Evolutionary conservation across 2,113 vertebrate species (phyloP), one percentile per base, ranked within the genome.

Genomic region (Parotia lawesii): DNA sequence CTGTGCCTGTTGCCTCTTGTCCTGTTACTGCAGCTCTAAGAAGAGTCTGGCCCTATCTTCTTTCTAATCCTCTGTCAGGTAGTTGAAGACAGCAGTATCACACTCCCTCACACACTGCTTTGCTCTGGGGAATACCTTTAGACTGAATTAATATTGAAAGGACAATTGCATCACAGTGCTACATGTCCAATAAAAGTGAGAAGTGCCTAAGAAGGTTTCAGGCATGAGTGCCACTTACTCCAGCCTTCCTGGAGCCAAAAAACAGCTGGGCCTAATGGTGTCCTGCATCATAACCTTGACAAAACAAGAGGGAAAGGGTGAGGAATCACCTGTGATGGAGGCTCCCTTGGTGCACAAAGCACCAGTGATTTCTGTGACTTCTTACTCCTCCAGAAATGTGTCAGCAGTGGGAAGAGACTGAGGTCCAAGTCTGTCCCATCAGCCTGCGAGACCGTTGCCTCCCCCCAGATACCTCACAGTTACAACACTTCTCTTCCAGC

Each of bases 371-470:
- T n/a, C 80, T n/a, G 2, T 44, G 58, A 54, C 23, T 64, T 71
- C 81, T 87, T 79, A 33, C 35, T 69, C 84, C 66, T 93, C 79
- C 94, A 98, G 98, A 95, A 96, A 86, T 10, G 6, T 24, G 83
- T 95, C 60, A 85, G 47, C 76, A 69, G n/a, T 0, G 93, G 96
- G 62, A 98, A 95, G 86, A 98, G 96, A 45, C 90, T 96, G 71
- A 98, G 98, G 95, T 98, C 98, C 15, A 97, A 89, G 89, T 98
- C 99, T 4, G 98, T 98, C 12, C 98, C 99, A n/a, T 91, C 98
- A 15, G 92, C 98, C 56, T 97, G 97, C 2, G 97, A 98, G 37
- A 97, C 93, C 3, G 67, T 94, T 65, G 88, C 89, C 31, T 94
- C 98, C 45, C 94, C 97, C 21, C 97, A 94, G 86, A 93, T 96